Percentiles rank a stretch among this genome's conserved stretches.
These are phyloP conservation scores for Agraylea sexmaculata DNA, from an alignment of 1,140 invertebrate genomes.

Conservation along the genomic window DNA sequence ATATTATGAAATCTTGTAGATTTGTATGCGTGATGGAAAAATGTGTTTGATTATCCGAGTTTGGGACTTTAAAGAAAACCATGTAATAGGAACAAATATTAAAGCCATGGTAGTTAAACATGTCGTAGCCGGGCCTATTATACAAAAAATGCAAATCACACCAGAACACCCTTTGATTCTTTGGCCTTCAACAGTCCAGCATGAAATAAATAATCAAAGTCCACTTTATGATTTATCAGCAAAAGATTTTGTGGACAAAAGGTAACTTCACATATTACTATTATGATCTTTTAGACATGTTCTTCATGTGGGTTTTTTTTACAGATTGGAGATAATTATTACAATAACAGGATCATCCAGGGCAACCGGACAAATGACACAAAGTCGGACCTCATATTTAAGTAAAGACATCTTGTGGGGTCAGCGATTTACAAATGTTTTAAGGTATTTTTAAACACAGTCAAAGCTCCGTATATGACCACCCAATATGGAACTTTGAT, in stretches of 20 bases:
- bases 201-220: constrained; percentile 39
- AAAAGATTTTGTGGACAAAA: constrained; percentile 33
- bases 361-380: constrained; percentile 61
- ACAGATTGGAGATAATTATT: constrained; percentile 77
- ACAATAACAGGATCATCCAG: constrained; percentile 72
- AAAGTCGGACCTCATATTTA: constrained; percentile 67
- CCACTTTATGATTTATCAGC: constrained; percentile 37
- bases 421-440: constrained; percentile 59
- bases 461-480: neutral
- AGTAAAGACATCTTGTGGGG: constrained; percentile 80
- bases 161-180: constrained; percentile 30
- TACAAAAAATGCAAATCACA: constrained; percentile 27
- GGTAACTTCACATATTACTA: constrained; percentile 16
- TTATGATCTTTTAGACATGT: neutral
- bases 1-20: constrained; percentile 21
- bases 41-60: constrained; percentile 43
- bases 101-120: constrained; percentile 14
- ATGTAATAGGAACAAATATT: constrained; percentile 40
- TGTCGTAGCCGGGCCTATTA: constrained; percentile 26
- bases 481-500: neutral
- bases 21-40: constrained; percentile 39
- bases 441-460: constrained; percentile 27
- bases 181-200: constrained; percentile 44
- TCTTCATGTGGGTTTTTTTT: constrained; percentile 22
- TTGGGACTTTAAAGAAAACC: constrained; percentile 37